A percentile compares a stretch with the other conserved stretches of the same genome.
Evolutionary conservation across 1,140 invertebrate species (phyloP).

Genomic region (Bombus confusus): DNA sequence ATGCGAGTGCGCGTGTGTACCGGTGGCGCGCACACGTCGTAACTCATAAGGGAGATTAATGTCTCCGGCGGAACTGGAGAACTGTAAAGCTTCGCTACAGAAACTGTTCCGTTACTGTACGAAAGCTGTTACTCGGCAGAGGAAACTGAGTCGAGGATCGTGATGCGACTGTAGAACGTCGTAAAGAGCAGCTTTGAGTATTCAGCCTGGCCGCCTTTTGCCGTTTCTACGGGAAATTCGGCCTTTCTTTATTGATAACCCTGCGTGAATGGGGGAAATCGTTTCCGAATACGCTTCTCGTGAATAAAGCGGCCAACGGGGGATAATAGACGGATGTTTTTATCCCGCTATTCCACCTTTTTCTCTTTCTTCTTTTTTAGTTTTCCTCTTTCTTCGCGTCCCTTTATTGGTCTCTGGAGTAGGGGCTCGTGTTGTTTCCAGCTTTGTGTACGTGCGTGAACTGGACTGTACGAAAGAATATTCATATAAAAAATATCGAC

Average conservation of each 20-base stretch:
- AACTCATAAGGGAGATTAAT: slow-evolving; percentile 75
- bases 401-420: background rate
- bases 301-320: slow-evolving; percentile 26
- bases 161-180: slow-evolving; percentile 68
- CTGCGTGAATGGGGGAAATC: slow-evolving; percentile 32
- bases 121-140: slow-evolving; percentile 65
- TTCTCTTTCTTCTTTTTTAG: background rate
- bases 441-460: background rate
- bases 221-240: slow-evolving; percentile 48
- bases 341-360: background rate
- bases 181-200: slow-evolving; percentile 61
- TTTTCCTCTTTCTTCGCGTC: background rate
- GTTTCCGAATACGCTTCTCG: slow-evolving; percentile 39
- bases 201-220: slow-evolving; percentile 31
- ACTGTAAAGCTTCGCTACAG: slow-evolving; percentile 68
- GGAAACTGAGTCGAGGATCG: slow-evolving; percentile 67
- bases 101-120: slow-evolving; percentile 62
- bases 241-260: slow-evolving; percentile 57
- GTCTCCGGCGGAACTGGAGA: slow-evolving; percentile 66
- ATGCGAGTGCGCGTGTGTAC: background rate
- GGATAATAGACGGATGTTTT: slow-evolving; percentile 16
- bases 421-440: background rate
- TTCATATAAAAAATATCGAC: background rate
- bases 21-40: slow-evolving; percentile 45
- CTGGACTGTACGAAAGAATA: background rate